These are phyloP conservation scores for Pseudopleuronectes americanus DNA, from an alignment of 2,797 vertebrate species.

Conservation along the genomic window DNA sequence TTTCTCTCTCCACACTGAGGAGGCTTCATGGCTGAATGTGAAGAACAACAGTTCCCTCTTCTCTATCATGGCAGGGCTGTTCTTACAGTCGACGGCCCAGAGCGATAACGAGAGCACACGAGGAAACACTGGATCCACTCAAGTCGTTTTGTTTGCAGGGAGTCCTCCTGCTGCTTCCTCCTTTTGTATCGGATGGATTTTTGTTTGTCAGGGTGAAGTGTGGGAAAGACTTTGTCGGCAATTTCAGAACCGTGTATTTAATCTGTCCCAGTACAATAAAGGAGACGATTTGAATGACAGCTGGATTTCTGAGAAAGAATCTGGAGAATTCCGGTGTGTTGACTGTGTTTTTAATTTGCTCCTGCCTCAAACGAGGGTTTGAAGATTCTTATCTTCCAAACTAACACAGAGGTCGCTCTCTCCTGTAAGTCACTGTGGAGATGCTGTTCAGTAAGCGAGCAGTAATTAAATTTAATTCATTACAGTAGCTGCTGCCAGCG, in stretches of 20 bases:
- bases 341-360: slow-evolving; percentile 11
- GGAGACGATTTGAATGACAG: background rate
- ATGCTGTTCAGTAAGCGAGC: slow-evolving; percentile 8
- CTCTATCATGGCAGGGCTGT: slow-evolving; percentile 19
- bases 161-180: background rate
- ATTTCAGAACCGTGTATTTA: background rate
- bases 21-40: slow-evolving; percentile 25
- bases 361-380: background rate
- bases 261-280: background rate
- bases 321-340: background rate
- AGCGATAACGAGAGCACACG: background rate
- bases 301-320: background rate
- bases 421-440: slow-evolving; percentile 5
- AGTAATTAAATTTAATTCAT: slow-evolving; percentile 31
- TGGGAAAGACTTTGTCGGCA: background rate
- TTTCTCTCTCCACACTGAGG: slow-evolving; percentile 22
- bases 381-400: slow-evolving; percentile 1
- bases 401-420: background rate
- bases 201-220: background rate
- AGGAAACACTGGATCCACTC: background rate
- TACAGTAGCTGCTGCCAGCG: slow-evolving; percentile 19
- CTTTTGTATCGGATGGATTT: background rate
- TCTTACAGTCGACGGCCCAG: slow-evolving; percentile 9
- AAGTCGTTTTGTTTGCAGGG: background rate
- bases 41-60: slow-evolving; percentile 34